A percentile compares a stretch with the other conserved stretches of the same genome.
These are phyloP conservation scores for Pachyrhynchus sulphureomaculatus DNA, from an alignment of 1,140 invertebrate species.

Conservation along the genomic window DNA sequence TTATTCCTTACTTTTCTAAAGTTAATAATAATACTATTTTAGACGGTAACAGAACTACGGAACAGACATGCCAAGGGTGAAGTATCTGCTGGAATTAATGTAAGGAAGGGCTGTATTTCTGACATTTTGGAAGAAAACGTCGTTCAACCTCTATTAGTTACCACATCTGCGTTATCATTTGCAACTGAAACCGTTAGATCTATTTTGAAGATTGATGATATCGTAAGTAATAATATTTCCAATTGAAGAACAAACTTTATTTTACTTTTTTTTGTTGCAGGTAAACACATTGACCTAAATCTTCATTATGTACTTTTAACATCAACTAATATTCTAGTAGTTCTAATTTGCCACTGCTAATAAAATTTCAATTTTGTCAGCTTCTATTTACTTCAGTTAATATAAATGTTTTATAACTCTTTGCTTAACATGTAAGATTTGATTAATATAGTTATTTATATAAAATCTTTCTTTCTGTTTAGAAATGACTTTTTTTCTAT, in stretches of 20 bases:
- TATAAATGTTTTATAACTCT: too few relatives aligned
- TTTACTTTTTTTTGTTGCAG: neutral
- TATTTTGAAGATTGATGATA: slow-evolving; percentile 99
- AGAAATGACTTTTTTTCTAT: too few relatives aligned
- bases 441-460: too few relatives aligned
- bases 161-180: slow-evolving; percentile 89
- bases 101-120: slow-evolving; percentile 92
- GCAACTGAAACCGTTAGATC: slow-evolving; percentile 96
- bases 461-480: too few relatives aligned
- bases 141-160: slow-evolving; percentile 94
- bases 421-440: too few relatives aligned
- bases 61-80: slow-evolving; percentile 89
- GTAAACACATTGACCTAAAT: slow-evolving; percentile 15
- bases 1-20: too few relatives aligned
- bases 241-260: slow-evolving; percentile 6
- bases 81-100: slow-evolving; percentile 90
- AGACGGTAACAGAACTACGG: slow-evolving; percentile 95
- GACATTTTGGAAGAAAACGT: slow-evolving; percentile 98
- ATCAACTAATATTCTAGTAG: too few relatives aligned
- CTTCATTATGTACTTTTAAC: too few relatives aligned
- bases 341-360: too few relatives aligned
- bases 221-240: slow-evolving; percentile 59
- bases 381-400: too few relatives aligned
- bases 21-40: too few relatives aligned
- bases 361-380: too few relatives aligned